phyloP scores from a whole-genome alignment of 2,113 vertebrate species.

The Parotia lawesii region DNA sequence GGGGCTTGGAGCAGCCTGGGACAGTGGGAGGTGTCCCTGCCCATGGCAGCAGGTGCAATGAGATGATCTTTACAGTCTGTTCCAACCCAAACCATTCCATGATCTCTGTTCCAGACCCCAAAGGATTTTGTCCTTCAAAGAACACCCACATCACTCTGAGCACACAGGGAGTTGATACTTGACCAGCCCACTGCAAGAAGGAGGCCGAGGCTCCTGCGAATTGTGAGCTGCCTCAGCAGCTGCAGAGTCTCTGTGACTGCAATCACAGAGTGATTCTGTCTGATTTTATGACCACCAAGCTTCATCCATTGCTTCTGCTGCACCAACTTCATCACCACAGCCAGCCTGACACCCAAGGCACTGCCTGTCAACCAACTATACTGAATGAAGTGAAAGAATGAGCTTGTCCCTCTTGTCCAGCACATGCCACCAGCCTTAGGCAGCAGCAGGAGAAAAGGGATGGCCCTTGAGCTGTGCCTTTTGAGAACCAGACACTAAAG shows the following conservation, averaged over 20 bases:
- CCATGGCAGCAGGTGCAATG: fast-evolving
- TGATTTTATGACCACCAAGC: background rate
- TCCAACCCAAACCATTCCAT: background rate
- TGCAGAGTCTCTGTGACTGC: background rate
- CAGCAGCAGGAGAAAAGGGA: background rate
- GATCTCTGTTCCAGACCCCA: background rate
- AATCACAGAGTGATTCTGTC: background rate
- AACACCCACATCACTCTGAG: fast-evolving
- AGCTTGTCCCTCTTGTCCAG: background rate
- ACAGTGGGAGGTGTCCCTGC: background rate
- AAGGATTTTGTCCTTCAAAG: background rate
- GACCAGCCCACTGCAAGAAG: background rate
- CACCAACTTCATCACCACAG: background rate
- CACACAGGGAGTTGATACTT: fast-evolving
- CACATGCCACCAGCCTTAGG: background rate
- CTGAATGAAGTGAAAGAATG: background rate
- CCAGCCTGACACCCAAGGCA: background rate
- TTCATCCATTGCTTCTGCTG: background rate
- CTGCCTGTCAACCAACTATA: background rate
- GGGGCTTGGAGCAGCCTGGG: background rate
- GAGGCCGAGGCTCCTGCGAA: background rate
- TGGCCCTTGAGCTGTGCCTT: background rate
- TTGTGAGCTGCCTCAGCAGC: background rate
- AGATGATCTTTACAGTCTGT: no score
- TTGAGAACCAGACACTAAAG: background rate